Percentiles rank a stretch among this genome's conserved stretches.
phyloP scores from a whole-genome alignment of 2,113 vertebrate genomes.

The Thermophis baileyi region DNA sequence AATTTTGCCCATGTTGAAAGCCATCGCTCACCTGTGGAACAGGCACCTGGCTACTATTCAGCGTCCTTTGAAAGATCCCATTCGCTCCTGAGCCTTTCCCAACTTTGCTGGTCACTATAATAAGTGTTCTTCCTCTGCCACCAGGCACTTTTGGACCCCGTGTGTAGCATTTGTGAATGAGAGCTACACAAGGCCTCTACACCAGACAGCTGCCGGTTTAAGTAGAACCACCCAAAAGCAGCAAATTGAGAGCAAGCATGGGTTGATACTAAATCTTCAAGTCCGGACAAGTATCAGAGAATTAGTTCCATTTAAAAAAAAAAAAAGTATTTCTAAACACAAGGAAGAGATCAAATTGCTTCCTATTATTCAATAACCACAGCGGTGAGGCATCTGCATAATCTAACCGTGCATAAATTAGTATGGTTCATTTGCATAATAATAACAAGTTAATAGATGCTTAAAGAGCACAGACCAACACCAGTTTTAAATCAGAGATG shows the following conservation, averaged over 20 bases:
- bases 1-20: not conserved
- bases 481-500: slow-evolving; percentile 97
- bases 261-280: slow-evolving; percentile 43
- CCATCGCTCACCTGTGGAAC: not conserved
- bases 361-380: slow-evolving; percentile 88
- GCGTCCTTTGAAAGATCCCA: not conserved
- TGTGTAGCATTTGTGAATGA: not conserved
- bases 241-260: not conserved
- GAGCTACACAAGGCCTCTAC: not conserved
- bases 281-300: slow-evolving; percentile 54
- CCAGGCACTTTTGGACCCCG: not conserved
- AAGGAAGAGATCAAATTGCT: slow-evolving; percentile 63
- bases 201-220: not conserved
- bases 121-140: not conserved
- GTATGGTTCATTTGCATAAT: slow-evolving; percentile 99
- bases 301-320: slow-evolving; percentile 52
- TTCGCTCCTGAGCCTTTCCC: not conserved
- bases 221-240: not conserved
- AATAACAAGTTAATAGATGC: slow-evolving; percentile 99
- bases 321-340: slow-evolving; percentile 66
- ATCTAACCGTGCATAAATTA: slow-evolving; percentile 98
- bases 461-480: slow-evolving; percentile 96
- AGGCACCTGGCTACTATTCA: too few relatives aligned
- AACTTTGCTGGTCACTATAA: not conserved
- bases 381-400: slow-evolving; percentile 85